phyloP scores from a whole-genome alignment of 2,113 vertebrate species.

The Entosphenus tridentatus region DNA sequence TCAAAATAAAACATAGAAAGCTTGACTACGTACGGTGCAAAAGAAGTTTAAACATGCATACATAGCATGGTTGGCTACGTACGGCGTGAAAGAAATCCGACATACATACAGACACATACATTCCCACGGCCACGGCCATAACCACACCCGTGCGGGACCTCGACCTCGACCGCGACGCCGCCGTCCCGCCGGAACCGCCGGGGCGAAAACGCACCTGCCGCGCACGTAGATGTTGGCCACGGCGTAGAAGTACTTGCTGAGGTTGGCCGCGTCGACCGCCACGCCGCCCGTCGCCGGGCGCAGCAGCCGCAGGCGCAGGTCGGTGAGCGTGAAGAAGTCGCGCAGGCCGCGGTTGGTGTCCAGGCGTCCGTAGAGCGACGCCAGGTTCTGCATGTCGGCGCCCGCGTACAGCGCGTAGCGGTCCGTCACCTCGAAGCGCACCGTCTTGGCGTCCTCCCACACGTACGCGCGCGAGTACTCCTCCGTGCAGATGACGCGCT shows the following conservation, averaged over 20 bases:
- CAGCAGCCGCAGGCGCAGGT: slow-evolving; percentile 70
- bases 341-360: slow-evolving; percentile 93
- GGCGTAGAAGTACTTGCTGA: slow-evolving; percentile 89
- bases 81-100: too few relatives aligned
- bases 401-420: slow-evolving; percentile 89
- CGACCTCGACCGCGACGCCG: too few relatives aligned
- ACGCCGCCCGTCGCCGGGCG: slow-evolving; percentile 77
- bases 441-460: slow-evolving; percentile 80
- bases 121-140: too few relatives aligned
- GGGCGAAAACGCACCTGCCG: slow-evolving; percentile 37
- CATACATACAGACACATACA: too few relatives aligned
- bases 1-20: too few relatives aligned
- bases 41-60: too few relatives aligned
- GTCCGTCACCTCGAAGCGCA: slow-evolving; percentile 96
- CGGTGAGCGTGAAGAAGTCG: slow-evolving; percentile 96
- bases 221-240: slow-evolving; percentile 94
- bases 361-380: slow-evolving; percentile 84
- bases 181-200: too few relatives aligned
- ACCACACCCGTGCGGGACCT: too few relatives aligned
- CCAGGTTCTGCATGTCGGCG: slow-evolving; percentile 85
- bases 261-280: slow-evolving; percentile 67
- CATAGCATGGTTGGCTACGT: too few relatives aligned
- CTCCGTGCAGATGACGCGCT: slow-evolving; percentile 82
- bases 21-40: too few relatives aligned
- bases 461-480: slow-evolving; percentile 85